Evolutionary conservation across 2,888 invertebrate species (phyloP), one percentile per base, ranked within the genome.

Genomic region (Polyommatus icarus): DNA sequence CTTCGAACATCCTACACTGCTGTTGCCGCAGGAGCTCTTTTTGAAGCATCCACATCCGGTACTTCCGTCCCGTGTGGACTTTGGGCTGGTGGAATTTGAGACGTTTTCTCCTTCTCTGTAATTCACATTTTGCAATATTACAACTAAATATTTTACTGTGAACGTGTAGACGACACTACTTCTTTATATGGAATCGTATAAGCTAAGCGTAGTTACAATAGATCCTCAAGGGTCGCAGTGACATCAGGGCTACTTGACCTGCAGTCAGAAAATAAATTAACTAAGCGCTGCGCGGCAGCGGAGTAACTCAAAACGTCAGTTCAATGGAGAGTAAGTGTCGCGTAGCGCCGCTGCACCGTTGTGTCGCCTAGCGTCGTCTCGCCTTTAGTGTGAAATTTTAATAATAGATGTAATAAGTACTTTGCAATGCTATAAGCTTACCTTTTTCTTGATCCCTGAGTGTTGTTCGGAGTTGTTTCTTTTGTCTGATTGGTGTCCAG

Each of bases 71-170:
- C 93, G 96, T 96, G 94, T 97, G 97, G 93, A 97, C 96, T 94
- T 98, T 98, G 95, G 97, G 96, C 95, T 97, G 95, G 94, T 97
- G 96, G 95, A 98, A 97, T 94, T 96, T 97, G 94, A 96, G 96
- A 92, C 95, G 95, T 94, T 95, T 95, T 96, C 96, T 92, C 93
- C 96, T 95, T 96, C 96, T 96, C 96, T 96, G 91, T 76, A 54
- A 75, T 24, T 12, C 3, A 10, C 10, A 40, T 10, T 18, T 72
- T n/a, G 8, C 10, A 32, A 59, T 59, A 59, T 59, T 59, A 59
- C n/a, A 18, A 8, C n/a, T 10, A 20, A 20, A 59, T 20, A 20
- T n/a, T 54, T 15, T 54, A 54, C 18, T 54, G 54, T 12, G 18
- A 12, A 15, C 50, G 50, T 54, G 50, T 18, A 15, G 40, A 7